Evolutionary conservation across 2,113 vertebrate species (phyloP), one percentile per base, ranked within the genome.

Genomic region (Chloropsis hardwickii): DNA sequence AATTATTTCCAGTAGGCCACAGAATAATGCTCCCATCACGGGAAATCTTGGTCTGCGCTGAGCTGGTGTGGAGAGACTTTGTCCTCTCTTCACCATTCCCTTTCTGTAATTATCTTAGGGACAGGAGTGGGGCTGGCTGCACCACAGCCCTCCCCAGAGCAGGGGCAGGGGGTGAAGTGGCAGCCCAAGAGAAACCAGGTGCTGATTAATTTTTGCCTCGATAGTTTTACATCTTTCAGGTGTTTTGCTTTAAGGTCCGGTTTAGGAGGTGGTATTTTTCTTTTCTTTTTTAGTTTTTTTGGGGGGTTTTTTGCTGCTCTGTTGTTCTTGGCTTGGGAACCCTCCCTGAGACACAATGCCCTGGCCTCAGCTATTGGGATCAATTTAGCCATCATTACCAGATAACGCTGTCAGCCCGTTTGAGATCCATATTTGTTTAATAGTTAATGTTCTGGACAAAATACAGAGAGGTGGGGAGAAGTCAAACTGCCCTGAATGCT

Each of bases 341-440:
- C 39, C 80, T 76, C 71, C 50, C 17, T 2, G 76, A 61, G 93
- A 76, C 95, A 95, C 91, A 90, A 91, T 93, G 86, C 51, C 85
- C 62, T 2, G 23, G 90, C 44, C 58, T 93, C 74, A 42, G 85
- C 92, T 97, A 97, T 98, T 97, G 97, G 95, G 95, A 95, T 97
- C 98, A 98, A 98, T 99, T 99, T 98, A 98, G 97, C 97, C 98
- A 95, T 99, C 98, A 98, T 97, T 98, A 97, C 97, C 92, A 96
- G 98, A 97, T 96, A 97, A 97, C 93, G 22, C 97, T 95, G 97
- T 93, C 96, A 97, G 95, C 83, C n/a, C 66, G 2, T 39, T 67
- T 9, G 37, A 95, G 92, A 82, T 95, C 91, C 96, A 29, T 98
- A 97, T 98, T 99, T 98, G 98, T 98, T 98, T 98, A 98, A 98